These are phyloP conservation scores for Aptenodytes forsteri DNA, from an alignment of 2,113 vertebrate genomes.

Conservation along the genomic window DNA sequence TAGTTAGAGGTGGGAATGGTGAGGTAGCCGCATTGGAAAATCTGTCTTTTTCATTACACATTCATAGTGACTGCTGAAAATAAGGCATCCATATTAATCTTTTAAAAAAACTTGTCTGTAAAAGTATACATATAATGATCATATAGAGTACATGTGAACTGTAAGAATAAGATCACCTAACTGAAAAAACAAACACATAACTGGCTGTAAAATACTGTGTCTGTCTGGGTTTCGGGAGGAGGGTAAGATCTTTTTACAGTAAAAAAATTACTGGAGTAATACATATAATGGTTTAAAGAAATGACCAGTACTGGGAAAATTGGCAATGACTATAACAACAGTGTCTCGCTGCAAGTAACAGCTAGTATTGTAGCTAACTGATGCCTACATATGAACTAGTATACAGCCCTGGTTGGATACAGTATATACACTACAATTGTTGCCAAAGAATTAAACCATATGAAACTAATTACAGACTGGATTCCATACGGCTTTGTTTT, in stretches of 20 bases:
- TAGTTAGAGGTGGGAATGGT: neutral
- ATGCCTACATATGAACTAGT: neutral
- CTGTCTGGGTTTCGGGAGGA: neutral
- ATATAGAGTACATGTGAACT: neutral
- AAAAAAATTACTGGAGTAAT: neutral
- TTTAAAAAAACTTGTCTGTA: neutral
- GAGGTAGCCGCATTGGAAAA: neutral
- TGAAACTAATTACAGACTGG: neutral
- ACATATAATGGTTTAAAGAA: neutral
- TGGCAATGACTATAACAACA: neutral
- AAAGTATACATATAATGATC: neutral
- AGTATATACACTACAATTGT: accelerated
- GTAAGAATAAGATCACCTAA: neutral
- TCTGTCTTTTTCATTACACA: neutral
- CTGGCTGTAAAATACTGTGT: neutral
- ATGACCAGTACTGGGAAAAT: neutral
- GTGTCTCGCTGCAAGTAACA: neutral
- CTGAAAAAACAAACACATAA: neutral
- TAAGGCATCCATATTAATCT: neutral
- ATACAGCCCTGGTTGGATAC: neutral
- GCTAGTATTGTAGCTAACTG: neutral
- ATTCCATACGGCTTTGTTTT: neutral
- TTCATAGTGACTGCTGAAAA: neutral
- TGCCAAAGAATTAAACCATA: neutral
- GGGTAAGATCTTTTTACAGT: neutral